phyloP scores from a whole-genome alignment of 2,113 vertebrate species.

The Nettapus auritus region DNA sequence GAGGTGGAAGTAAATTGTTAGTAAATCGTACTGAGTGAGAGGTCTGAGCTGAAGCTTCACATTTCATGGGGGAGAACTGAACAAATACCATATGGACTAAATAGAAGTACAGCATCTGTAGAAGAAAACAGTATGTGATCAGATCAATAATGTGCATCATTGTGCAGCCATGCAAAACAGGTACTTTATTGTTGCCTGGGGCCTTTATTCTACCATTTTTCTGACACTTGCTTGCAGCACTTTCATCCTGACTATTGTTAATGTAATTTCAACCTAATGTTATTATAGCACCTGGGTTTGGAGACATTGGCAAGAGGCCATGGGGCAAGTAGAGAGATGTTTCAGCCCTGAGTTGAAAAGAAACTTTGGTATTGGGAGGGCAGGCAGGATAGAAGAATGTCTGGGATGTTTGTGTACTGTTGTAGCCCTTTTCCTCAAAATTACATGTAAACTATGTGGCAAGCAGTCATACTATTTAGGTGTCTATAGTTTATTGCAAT shows the following conservation, averaged over 20 bases:
- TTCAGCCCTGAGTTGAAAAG: not conserved
- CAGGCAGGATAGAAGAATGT: not conserved
- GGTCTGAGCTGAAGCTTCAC: not conserved
- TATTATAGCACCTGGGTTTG: not conserved
- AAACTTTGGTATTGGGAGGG: not conserved
- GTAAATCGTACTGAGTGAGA: not conserved
- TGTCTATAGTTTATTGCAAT: not conserved
- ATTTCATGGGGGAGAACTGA: not conserved
- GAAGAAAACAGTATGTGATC: not conserved
- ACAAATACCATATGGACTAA: not conserved
- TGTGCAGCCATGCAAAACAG: not conserved
- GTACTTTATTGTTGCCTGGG: not conserved
- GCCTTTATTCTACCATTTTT: not conserved
- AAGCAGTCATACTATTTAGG: not conserved
- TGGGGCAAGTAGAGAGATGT: not conserved
- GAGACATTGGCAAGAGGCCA: not conserved
- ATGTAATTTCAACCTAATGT: not conserved
- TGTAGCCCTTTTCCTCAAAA: not conserved
- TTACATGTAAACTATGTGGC: not conserved
- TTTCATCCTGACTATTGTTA: not conserved
- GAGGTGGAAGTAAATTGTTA: conserved; percentile 36
- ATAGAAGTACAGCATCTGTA: not conserved
- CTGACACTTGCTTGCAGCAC: not conserved
- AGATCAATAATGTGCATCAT: not conserved
- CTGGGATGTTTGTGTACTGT: not conserved